Base-by-base conservation (phyloP, 2,797 vertebrate genomes). In the Rhynchonycteris naso region DNA sequence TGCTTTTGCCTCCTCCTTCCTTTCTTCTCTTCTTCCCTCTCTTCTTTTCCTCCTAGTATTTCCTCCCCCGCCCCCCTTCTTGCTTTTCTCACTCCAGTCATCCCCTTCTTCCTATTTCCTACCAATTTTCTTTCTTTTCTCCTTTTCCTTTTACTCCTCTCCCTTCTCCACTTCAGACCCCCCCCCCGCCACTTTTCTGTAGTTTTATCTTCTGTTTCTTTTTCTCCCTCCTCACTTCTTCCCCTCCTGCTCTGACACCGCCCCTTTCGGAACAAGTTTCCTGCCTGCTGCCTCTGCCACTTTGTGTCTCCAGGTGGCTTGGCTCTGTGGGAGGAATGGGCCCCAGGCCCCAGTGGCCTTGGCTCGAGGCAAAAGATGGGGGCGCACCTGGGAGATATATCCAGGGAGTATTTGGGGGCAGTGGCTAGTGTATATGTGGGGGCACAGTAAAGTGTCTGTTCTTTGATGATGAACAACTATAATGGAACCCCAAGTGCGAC, bases 341-440 rank as follows among this genome's bases (percentile, higher is more conserved):
- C 21, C 22, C 18, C 7, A 52, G 80, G 38, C 7, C 16, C 54
- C 13, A 1, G 3, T 43, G 58, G 7, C 30, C 26, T 22, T 1
- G 0, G 8, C 66, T 14, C 59, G 18, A 9, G 71, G 38, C 24
- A 43, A 47, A 38, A 30, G 61, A 12, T 1, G 5, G 18, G 47
- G 66, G 47, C 18, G 0, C 4, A 19, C 19, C 43, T 79, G 2
- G 0, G 7, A 8, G 8, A 30, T 16, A 47, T 1, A 7, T 12
- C 16, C 14, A 11, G 52, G n/a, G 24, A 43, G 26, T 30, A 19
- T 26, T 21, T 16, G 30, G 30, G 74, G 43, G 9, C 14, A 33
- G 47, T 16, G n/a, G 58, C 11, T 22, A 74, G 22, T 19, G 43
- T 21, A 21, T 18, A 9, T 8, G 21, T 8, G 11, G 28, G 21